Base-by-base conservation (phyloP, 2,888 invertebrate genomes). In the Hypsopygia costalis region DNA sequence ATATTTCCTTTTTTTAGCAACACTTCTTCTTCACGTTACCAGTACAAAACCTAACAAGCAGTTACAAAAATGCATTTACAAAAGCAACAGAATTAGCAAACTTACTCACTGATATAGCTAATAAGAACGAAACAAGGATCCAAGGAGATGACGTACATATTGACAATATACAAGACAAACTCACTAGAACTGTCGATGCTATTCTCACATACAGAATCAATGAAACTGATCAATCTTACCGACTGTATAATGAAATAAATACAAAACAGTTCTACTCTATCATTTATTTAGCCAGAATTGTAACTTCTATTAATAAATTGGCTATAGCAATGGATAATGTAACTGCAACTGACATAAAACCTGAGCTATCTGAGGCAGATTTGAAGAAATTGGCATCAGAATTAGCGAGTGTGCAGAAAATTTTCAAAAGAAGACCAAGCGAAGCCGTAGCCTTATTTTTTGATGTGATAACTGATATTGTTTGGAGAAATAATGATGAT, bases 361-460 rank as follows among this genome's bases (percentile, higher is more conserved):
- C 47, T 22, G 48, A 62, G 28, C 43, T 51, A 9, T 46, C 62
- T 16, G 59, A 70, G 21, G 63, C 67, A 25, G 64, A 73, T 37
- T 36, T 44, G 0, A 68, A 68, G 29, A 55, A 55, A 43, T 11
- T 75, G 1, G 52, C 61, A 40, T 45, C 52, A 20, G 80, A 85
- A 40, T 44, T 81, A 8, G 36, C 39, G 1, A 34, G 55, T 0
- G 49, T 87, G 10, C 68, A 70, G 45, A 80, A 66, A 51, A 52
- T 76, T 12, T 86, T 76, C 34, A 81, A 67, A 55, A 67, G 80
- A 37, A 67, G 73, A 52, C 63, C 85, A 2, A 46, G 64, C 0
- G 86, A 87, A 30, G 60, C 65, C 2, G 49, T 82, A 11, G 69
- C 70, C 1, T 52, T 85, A 42, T 74, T 79, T 62, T 88, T 80